phyloP scores from a whole-genome alignment of 2,888 invertebrate genomes.

The Yponomeuta plumbellus region DNA sequence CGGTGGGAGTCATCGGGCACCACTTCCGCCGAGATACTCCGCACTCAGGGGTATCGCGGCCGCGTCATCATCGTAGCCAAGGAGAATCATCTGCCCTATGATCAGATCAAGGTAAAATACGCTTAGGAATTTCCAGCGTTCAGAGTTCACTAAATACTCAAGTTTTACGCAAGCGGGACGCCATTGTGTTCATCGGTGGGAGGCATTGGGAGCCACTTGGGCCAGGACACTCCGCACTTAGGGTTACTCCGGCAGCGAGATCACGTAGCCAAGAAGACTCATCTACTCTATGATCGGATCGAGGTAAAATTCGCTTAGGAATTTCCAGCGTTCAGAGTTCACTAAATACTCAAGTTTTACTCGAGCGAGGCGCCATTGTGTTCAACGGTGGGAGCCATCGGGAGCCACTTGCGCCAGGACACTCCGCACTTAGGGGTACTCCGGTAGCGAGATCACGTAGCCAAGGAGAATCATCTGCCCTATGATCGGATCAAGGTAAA shows the following conservation, averaged over 20 bases:
- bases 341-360: too few relatives aligned
- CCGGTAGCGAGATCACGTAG: constrained; percentile 85
- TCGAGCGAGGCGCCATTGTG: constrained; percentile 78
- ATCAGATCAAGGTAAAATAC: constrained; percentile 82
- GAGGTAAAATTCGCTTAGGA: constrained; percentile 56
- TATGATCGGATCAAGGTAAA: constrained; percentile 90
- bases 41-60: constrained; percentile 92
- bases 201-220: constrained; percentile 91
- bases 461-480: constrained; percentile 87
- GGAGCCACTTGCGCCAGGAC: constrained; percentile 93
- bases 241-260: constrained; percentile 88
- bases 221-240: constrained; percentile 94
- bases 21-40: constrained; percentile 91
- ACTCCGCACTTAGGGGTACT: constrained; percentile 92
- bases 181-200: constrained; percentile 89
- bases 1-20: constrained; percentile 94
- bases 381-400: constrained; percentile 91
- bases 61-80: constrained; percentile 87
- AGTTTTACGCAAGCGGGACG: constrained; percentile 51
- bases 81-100: constrained; percentile 91
- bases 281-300: constrained; percentile 93
- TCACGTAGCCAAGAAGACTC: constrained; percentile 85
- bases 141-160: too few relatives aligned
- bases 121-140: too few relatives aligned
- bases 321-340: too few relatives aligned